These are phyloP conservation scores for Mesitornis unicolor DNA, from an alignment of 2,113 vertebrate genomes.

Conservation along the genomic window DNA sequence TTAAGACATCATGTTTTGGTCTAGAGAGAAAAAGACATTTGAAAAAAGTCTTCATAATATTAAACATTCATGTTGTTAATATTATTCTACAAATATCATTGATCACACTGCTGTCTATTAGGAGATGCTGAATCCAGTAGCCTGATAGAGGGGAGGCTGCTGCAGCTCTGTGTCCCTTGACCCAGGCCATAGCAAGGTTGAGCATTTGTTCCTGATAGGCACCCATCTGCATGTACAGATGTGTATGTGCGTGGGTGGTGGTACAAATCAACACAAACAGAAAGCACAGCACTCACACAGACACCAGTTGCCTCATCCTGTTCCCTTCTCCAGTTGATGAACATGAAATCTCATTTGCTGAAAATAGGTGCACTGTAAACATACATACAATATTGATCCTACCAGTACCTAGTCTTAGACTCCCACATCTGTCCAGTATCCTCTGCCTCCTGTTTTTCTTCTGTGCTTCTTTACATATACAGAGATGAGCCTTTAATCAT, in stretches of 20 bases:
- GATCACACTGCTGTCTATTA: neutral
- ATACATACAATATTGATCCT: neutral
- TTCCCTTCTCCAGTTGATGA: neutral
- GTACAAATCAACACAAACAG: neutral
- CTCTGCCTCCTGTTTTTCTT: neutral
- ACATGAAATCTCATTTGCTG: neutral
- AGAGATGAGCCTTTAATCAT: neutral
- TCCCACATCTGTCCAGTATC: neutral
- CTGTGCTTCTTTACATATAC: neutral
- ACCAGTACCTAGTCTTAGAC: neutral
- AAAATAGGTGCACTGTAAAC: neutral
- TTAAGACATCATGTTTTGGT: neutral
- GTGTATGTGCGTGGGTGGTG: neutral
- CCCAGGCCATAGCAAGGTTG: neutral
- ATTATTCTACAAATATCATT: neutral
- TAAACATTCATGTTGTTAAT: neutral
- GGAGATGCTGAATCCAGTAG: neutral
- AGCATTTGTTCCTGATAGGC: neutral
- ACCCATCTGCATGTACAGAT: fast-evolving
- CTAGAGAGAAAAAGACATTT: neutral
- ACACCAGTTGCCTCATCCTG: neutral
- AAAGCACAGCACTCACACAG: neutral
- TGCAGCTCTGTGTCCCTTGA: neutral
- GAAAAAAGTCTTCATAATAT: neutral
- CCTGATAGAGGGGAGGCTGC: neutral